phyloP scores from a whole-genome alignment of 2,797 vertebrate genomes.

The Sardinella longiceps region DNA sequence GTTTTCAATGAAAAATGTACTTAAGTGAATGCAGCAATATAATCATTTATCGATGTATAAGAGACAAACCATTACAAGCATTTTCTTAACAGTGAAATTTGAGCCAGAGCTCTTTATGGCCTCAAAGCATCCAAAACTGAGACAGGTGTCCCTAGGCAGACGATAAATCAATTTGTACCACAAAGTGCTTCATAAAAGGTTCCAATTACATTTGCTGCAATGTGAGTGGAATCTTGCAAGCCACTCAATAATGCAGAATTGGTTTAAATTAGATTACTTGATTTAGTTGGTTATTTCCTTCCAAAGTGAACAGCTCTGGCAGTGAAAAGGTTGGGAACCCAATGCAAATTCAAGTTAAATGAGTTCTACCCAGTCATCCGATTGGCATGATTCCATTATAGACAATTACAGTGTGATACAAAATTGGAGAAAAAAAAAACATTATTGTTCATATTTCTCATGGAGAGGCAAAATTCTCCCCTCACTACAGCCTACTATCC shows the following conservation, averaged over 20 bases:
- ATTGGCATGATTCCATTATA: neutral
- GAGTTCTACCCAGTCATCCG: neutral
- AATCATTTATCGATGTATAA: neutral
- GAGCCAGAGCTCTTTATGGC: neutral
- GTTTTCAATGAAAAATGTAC: neutral
- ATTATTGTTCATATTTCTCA: neutral
- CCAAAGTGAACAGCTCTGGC: constrained; percentile 47
- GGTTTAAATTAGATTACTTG: constrained; percentile 73
- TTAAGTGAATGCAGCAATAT: constrained; percentile 5
- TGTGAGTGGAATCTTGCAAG: constrained; percentile 69
- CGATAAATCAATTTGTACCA: constrained; percentile 69
- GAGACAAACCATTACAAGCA: neutral
- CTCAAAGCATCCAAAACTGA: constrained; percentile 45
- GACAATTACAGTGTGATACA: neutral
- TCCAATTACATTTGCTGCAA: constrained; percentile 69
- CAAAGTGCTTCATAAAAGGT: constrained; percentile 63
- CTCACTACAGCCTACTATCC: neutral
- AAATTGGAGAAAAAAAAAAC: neutral
- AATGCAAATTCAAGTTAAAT: neutral
- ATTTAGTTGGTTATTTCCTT: constrained; percentile 70
- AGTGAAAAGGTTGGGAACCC: neutral
- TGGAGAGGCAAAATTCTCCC: neutral
- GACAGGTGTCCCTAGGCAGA: constrained; percentile 69
- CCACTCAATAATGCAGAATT: constrained; percentile 67
- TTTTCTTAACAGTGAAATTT: neutral